Base-by-base conservation (phyloP, 2,113 vertebrate genomes). In the Anas platyrhynchos region DNA sequence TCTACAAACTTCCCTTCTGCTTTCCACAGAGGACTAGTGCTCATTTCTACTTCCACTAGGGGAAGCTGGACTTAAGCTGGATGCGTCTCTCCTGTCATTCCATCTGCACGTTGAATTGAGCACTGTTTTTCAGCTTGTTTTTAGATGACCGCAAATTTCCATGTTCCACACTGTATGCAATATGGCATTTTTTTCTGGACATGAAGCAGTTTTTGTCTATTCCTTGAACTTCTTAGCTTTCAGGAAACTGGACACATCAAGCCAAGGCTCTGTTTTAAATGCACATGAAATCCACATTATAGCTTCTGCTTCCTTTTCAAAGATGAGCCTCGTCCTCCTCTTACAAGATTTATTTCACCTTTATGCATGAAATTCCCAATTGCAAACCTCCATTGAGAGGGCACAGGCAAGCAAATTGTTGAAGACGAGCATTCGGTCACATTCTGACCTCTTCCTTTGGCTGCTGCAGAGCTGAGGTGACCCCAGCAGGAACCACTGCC, bases 1-100 rank as follows among this genome's bases (percentile, higher is more conserved):
- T 56, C 65, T 86, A 80, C 91, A 83, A 91, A 90, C 76, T 93
- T 96, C 88, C 80, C n/a, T 34, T 93, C 41, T 88, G 66, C 68
- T 84, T 71, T 84, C 66, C 76, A 9, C 66, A 52, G 86, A 86
- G 73, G n/a, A 50, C 52, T 54, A 54, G 73, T 50, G 54, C 20
- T 81, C 16, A 10, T 86, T 95, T 86, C 66, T 93, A 54, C 46
- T 88, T 94, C 80, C 22, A 6, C 32, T 84, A 84, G 9, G 44
- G 34, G n/a, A 90, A 90, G 38, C 27, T 93, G 77, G 74, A 20
- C 38, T 72, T 75, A 55, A 44, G 58, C 69, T 86, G 52, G 32
- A 88, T 75, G 38, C 13, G 16, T 89, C 52, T 58, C 38, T 95
- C 36, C 63, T 90, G 25, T 81, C 44, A 36, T 92, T 82, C 62